Percentiles rank a stretch among this genome's conserved stretches.
These are phyloP conservation scores for Smittia aterrima DNA, from an alignment of 2,888 invertebrate species.

Conservation along the genomic window DNA sequence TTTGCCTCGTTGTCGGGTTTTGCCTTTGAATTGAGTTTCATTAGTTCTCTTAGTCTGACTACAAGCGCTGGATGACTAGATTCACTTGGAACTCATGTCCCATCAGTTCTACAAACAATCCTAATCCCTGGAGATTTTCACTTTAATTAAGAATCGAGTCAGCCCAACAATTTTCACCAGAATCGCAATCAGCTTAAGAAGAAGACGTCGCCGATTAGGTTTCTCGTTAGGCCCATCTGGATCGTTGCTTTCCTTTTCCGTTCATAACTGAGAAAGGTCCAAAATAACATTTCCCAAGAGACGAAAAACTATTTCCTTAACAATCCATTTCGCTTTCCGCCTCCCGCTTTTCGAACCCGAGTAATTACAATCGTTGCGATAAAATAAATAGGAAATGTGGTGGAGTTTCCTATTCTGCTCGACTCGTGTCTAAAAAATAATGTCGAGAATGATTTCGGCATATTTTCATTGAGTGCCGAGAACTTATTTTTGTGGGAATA, in stretches of 20 bases:
- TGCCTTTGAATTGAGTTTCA: background rate
- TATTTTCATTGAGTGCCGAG: background rate
- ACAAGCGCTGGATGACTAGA: too few species aligned
- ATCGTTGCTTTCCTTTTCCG: background rate
- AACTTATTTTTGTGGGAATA: background rate
- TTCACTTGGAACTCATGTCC: too few species aligned
- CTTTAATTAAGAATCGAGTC: too few species aligned
- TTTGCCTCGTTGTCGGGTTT: background rate
- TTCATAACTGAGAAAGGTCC: background rate
- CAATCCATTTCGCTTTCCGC: background rate
- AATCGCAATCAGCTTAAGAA: too few species aligned
- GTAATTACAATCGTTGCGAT: background rate
- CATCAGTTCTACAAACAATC: too few species aligned
- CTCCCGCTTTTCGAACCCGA: background rate
- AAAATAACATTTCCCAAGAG: background rate
- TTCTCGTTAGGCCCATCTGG: too few species aligned
- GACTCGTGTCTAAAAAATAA: background rate
- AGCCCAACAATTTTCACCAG: too few species aligned
- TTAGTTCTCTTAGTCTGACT: too few species aligned
- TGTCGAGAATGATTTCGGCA: background rate
- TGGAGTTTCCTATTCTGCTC: background rate
- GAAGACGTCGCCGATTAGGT: too few species aligned
- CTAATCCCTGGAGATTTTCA: too few species aligned
- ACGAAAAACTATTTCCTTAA: background rate
- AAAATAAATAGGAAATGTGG: background rate